phyloP scores from a whole-genome alignment of 1,140 invertebrate genomes.

The Notospermus geniculatus region DNA sequence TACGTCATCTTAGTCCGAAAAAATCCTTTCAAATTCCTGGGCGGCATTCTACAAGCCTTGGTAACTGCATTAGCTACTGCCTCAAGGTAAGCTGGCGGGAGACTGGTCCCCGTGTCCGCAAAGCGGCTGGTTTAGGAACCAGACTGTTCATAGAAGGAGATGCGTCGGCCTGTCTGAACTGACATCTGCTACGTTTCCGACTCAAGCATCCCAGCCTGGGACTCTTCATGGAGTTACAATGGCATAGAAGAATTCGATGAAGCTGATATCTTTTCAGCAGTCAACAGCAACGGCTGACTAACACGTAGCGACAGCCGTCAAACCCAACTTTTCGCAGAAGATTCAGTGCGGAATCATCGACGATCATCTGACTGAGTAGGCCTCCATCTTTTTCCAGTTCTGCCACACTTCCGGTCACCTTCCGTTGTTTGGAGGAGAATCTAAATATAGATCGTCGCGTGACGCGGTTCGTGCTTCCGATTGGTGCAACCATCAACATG shows the following conservation, averaged over 20 bases:
- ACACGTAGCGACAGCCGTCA: too few relatives aligned
- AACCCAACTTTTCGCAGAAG: too few relatives aligned
- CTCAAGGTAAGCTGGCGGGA: constrained; percentile 43
- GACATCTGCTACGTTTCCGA: not conserved
- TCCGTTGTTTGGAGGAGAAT: constrained; percentile 82
- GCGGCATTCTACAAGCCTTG: constrained; percentile 44
- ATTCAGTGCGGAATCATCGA: too few relatives aligned
- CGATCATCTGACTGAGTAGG: too few relatives aligned
- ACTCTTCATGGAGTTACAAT: not conserved
- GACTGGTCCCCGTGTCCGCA: too few relatives aligned
- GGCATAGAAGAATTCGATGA: not conserved
- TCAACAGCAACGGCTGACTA: too few relatives aligned
- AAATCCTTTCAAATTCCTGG: constrained; percentile 45
- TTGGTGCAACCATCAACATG: constrained; percentile 82
- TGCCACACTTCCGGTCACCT: constrained; percentile 64
- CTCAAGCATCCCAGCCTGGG: not conserved
- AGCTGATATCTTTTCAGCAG: not conserved
- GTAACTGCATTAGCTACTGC: constrained; percentile 51
- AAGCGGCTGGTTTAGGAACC: too few relatives aligned
- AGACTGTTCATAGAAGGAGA: not conserved
- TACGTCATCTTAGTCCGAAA: constrained; percentile 46
- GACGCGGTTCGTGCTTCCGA: constrained; percentile 49
- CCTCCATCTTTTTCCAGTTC: constrained; percentile 52
- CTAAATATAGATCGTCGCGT: constrained; percentile 79
- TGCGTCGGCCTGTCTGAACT: not conserved